Evolutionary conservation across 2,888 invertebrate species (phyloP), one percentile per base, ranked within the genome.

Genomic region (Hirtodrosophila confusa): DNA sequence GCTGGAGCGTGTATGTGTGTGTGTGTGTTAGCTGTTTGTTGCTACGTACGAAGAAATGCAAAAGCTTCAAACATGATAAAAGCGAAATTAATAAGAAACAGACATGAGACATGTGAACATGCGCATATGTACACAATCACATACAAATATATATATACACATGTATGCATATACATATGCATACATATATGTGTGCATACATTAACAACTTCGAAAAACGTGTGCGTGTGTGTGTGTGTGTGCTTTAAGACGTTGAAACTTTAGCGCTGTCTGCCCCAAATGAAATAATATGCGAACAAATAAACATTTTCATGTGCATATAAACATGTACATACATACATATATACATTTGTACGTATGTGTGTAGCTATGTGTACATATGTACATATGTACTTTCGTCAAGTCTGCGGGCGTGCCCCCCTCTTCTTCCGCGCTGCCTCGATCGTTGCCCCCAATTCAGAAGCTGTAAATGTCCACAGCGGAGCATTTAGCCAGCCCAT

Each of bases 211-310:
- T 31, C 9, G 9, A 31, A 17, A 17, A 17, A 17, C 17, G 17
- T 17, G 17, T 27, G 27, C 27, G 36, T 56, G 43, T 37, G 40
- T 37, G 61, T 58, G 40, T 53, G 37, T 50, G 33, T 48, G 27
- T 27, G 27, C 27, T 27, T 6, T 0, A 27, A 27, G 27, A 27
- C 27, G 27, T 27, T 27, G 48, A 57, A 56, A 51, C 63, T 58
- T 63, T 51, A 37, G 56, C 51, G 40, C 54, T 54, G 64, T 44
- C 47, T 69, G 75, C 68, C 65, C 68, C 58, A 77, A 77, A 78
- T 74, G 63, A 66, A 62, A 55, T 61, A 58, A 60, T 65, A 74
- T 65, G 65, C 48, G 57, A 54, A 58, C 50, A 70, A 70, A 50
- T 45, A 8, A 64, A 53, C 44, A 48, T 40, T 37, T 48, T 29